Percentiles rank a stretch among this genome's conserved stretches.
These are phyloP conservation scores for Temnothorax unifasciatus DNA, from an alignment of 2,888 invertebrate genomes.

Conservation along the genomic window DNA sequence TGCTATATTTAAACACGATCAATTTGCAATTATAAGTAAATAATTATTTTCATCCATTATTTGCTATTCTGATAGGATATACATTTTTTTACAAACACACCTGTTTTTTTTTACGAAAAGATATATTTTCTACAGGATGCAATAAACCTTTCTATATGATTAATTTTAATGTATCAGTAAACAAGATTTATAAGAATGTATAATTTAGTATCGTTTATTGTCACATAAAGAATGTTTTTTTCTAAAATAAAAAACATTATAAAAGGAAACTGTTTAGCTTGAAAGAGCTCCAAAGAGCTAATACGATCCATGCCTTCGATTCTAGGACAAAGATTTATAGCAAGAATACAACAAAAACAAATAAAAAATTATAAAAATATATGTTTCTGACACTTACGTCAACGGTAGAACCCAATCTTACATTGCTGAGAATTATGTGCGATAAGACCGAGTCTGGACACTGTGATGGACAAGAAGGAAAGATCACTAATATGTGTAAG, in stretches of 20 bases:
- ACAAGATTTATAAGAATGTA: background rate
- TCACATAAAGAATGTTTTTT: background rate
- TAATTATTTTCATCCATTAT: background rate
- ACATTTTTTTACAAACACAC: background rate
- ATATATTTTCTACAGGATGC: background rate
- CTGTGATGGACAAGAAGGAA: conserved; percentile 57
- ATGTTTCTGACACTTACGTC: conserved; percentile 16
- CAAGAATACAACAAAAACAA: background rate
- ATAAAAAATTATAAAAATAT: background rate
- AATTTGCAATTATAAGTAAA: background rate
- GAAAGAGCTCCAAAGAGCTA: background rate
- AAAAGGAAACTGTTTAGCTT: background rate
- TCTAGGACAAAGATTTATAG: background rate
- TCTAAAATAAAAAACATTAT: background rate
- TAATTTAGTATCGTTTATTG: background rate
- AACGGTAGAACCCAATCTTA: conserved; percentile 50
- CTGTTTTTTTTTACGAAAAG: background rate
- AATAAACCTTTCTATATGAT: background rate
- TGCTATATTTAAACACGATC: background rate
- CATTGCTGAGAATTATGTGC: conserved; percentile 59
- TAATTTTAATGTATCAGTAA: background rate
- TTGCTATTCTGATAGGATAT: conserved; percentile 3
- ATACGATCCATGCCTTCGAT: background rate
- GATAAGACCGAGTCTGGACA: conserved; percentile 60
- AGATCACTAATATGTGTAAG: conserved; percentile 64